Base-by-base conservation (phyloP, 2,888 invertebrate genomes). In the Biston betularia region DNA sequence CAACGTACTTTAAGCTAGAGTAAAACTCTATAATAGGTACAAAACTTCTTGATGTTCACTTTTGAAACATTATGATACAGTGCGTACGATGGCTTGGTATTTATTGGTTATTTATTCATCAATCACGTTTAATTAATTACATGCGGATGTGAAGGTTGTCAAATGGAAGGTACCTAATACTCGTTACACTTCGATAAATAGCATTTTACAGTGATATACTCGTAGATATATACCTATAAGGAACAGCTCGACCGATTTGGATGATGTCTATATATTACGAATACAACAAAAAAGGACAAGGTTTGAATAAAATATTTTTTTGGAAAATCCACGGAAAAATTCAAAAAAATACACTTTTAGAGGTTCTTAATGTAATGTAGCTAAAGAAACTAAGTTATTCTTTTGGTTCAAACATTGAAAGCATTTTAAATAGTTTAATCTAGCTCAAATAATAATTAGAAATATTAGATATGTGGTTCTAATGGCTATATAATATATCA, bases 111-210 rank as follows among this genome's bases (percentile, higher is more conserved):
- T 35, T 7, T 58, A 38, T 40, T 49, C 58, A 49, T 58, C 48
- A 58, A 58, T 58, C 58, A 58, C 12, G 58, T 49, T 33, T 58
- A 49, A 42, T 58, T 58, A 58, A 49, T 58, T 58, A 40, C 58
- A 58, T 49, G 42, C n/a, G 58, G 40, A 48, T 49, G 48, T 49
- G 58, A 40, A 49, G 24, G 15, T 7, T 60, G 53, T 55, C 49
- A 55, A 48, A 45, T 24, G 53, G 56, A 44, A 50, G 35, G 44
- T 44, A 42, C 12, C 49, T 42, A 7, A 53, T 12, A 33, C 24
- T 54, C 54, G 12, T 24, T 24, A 53, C 40, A 35, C 9, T 14
- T 38, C 38, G 42, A 40, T 12, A 54, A 7, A 42, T 3, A n/a
- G 7, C 34, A 35, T 14, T 5, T n/a, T 6, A 6, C 1, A 52